These are phyloP conservation scores for Gila robusta DNA, from an alignment of 2,797 vertebrate genomes.

Conservation along the genomic window DNA sequence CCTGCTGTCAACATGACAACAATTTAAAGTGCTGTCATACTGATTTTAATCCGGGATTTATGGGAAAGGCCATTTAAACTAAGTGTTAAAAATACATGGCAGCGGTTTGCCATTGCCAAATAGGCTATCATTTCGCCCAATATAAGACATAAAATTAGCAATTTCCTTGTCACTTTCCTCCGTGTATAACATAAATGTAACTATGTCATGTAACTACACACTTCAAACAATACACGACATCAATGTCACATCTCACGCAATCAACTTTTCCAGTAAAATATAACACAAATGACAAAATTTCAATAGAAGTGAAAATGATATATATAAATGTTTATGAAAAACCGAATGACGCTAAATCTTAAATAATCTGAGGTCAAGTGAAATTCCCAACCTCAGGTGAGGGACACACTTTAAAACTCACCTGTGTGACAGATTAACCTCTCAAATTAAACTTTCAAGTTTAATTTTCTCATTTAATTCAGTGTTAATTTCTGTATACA, in stretches of 20 bases:
- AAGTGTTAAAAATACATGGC: neutral
- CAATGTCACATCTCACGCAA: neutral
- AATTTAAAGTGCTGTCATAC: neutral
- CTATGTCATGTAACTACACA: neutral
- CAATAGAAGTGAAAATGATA: accelerated
- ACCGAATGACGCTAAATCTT: neutral
- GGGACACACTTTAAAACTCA: neutral
- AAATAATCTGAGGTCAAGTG: neutral
- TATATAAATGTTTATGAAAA: neutral
- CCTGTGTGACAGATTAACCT: neutral
- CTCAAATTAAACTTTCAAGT: neutral
- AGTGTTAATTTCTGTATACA: neutral
- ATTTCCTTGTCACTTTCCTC: neutral
- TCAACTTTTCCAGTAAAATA: neutral
- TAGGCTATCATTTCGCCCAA: neutral
- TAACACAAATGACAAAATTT: neutral
- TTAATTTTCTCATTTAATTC: neutral
- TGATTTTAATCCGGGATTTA: neutral
- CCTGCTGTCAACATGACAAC: slow-evolving; percentile 3
- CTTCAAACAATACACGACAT: slow-evolving; percentile 19
- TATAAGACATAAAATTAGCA: no score
- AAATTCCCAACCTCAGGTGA: neutral
- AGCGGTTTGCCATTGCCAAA: neutral
- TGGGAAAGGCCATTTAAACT: neutral
- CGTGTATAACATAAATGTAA: neutral